These are phyloP conservation scores for Conus canariensis DNA, from an alignment of 2,888 invertebrate species.

Conservation along the genomic window DNA sequence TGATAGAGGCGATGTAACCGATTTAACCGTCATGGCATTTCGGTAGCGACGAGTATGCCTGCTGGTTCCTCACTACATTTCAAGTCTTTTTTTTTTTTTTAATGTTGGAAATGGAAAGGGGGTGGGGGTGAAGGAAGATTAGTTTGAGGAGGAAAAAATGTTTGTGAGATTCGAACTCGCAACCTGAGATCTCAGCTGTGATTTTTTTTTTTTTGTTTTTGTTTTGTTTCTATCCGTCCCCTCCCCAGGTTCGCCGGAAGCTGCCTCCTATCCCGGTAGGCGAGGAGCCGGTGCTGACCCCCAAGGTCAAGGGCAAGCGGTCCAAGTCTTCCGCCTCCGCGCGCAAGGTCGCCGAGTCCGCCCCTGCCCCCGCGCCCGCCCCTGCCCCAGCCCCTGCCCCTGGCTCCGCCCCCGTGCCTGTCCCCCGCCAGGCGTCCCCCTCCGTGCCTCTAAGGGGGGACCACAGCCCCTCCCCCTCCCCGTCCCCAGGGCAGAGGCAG, in stretches of 20 bases:
- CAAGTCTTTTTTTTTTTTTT: too few species aligned
- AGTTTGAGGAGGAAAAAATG: too few species aligned
- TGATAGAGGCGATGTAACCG: too few species aligned
- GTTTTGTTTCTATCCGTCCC: too few species aligned
- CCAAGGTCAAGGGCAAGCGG: slow-evolving; percentile 47
- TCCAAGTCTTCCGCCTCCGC: slow-evolving; percentile 44
- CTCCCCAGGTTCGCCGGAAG: slow-evolving; percentile 66
- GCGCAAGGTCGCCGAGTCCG: not conserved
- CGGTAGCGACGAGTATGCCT: too few species aligned
- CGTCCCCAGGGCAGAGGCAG: not conserved
- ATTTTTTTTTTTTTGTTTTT: too few species aligned
- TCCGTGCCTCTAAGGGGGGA: not conserved
- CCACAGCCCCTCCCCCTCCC: not conserved
- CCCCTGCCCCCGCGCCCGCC: slow-evolving; percentile 29
- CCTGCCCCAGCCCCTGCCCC: slow-evolving; percentile 27
- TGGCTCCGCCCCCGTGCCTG: slow-evolving; percentile 37
- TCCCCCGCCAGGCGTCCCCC: not conserved
- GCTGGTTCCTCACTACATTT: too few species aligned
- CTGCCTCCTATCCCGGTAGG: slow-evolving; percentile 70
- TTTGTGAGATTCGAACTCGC: too few species aligned
- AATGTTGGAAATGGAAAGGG: too few species aligned
- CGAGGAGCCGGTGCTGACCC: slow-evolving; percentile 59
- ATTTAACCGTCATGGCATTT: too few species aligned
- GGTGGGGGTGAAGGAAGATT: too few species aligned
- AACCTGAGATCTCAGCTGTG: too few species aligned